Evolutionary conservation across 2,797 vertebrate genomes (phyloP).

Genomic region (Fistularia tabacaria): DNA sequence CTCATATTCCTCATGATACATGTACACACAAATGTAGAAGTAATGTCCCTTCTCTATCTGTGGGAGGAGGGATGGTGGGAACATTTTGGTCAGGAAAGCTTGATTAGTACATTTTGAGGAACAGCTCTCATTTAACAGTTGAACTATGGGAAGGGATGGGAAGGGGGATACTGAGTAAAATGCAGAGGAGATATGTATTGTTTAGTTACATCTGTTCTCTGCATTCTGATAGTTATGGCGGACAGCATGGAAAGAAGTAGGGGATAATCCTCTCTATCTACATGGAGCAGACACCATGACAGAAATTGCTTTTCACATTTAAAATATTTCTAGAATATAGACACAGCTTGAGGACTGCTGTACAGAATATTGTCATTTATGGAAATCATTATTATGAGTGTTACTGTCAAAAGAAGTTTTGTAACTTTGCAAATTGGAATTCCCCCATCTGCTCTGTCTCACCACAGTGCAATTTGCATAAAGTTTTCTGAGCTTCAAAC

Average conservation of each 20-base stretch:
- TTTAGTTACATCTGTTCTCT: constrained; percentile 15
- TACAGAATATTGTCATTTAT: constrained; percentile 24
- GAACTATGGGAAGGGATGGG: background rate
- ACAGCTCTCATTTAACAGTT: background rate
- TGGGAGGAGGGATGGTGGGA: too few species aligned
- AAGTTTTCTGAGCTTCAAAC: too few species aligned
- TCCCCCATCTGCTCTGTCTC: constrained; percentile 14
- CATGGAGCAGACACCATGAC: constrained; percentile 35
- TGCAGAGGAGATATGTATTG: constrained; percentile 5
- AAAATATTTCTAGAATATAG: constrained; percentile 34
- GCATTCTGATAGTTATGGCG: constrained; percentile 28
- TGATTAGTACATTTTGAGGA: too few species aligned
- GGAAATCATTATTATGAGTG: constrained; percentile 32
- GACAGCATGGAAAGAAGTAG: constrained; percentile 20
- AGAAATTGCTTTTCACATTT: constrained; percentile 42
- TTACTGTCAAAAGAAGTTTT: constrained; percentile 38
- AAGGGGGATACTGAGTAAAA: background rate
- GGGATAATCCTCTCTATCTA: constrained; percentile 64
- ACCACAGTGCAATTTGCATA: constrained; percentile 16
- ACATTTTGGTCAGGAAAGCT: too few species aligned
- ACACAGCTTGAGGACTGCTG: constrained; percentile 28
- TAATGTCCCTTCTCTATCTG: too few species aligned
- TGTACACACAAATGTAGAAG: too few species aligned
- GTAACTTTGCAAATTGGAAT: constrained; percentile 38
- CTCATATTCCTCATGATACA: too few species aligned